phyloP scores from a whole-genome alignment of 2,888 invertebrate species.

The Agrenia bidenticulata region DNA sequence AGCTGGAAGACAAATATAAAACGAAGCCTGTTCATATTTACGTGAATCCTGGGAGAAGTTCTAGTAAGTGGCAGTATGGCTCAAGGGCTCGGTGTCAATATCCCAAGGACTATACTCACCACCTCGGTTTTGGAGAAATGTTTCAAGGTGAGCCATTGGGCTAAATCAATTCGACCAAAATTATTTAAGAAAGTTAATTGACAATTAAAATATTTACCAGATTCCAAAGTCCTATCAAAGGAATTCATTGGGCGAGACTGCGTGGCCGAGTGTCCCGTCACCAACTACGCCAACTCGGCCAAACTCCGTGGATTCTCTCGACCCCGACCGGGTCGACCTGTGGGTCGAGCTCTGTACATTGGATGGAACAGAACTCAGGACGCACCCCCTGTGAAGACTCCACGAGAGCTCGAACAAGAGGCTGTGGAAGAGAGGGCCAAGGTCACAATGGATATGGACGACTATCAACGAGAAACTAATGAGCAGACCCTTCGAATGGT shows the following conservation, averaged over 20 bases:
- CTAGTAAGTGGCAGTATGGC: constrained; percentile 19
- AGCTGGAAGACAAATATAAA: constrained; percentile 13
- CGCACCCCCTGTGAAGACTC: neutral
- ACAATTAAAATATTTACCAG: no score
- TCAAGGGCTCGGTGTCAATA: no score
- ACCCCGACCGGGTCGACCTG: neutral
- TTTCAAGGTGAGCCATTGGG: neutral
- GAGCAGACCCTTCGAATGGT: constrained; percentile 40
- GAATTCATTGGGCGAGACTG: constrained; percentile 6
- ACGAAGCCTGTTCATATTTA: constrained; percentile 27
- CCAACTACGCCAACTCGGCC: neutral
- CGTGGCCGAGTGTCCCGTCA: neutral
- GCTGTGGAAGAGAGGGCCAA: constrained; percentile 16
- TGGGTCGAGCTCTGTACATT: constrained; percentile 19
- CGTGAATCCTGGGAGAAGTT: constrained; percentile 15
- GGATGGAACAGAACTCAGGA: neutral
- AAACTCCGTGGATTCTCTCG: neutral
- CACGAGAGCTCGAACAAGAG: neutral
- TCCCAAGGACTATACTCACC: constrained; percentile 14
- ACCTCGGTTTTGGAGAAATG: constrained; percentile 30
- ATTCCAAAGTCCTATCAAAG: no score
- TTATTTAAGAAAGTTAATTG: no score
- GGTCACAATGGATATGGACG: neutral
- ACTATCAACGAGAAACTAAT: constrained; percentile 28
- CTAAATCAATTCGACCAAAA: no score